Percentiles rank a stretch among this genome's conserved stretches.
Conservation (phyloP, 2,113 vertebrate species). For the Orthonyx spaldingii region DNA sequence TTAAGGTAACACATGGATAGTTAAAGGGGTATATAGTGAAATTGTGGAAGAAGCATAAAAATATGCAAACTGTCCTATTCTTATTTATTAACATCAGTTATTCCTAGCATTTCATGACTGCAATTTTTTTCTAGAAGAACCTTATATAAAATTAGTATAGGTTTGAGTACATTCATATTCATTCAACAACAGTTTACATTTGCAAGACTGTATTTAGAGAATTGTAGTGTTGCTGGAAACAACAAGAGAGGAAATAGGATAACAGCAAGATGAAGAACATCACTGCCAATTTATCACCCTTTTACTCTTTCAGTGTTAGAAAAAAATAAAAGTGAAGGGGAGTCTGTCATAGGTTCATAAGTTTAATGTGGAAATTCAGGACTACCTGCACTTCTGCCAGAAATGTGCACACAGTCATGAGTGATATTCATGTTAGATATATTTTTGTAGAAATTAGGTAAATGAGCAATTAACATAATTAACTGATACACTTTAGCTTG, state of each 20-base stretch:
- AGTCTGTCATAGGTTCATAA: neutral
- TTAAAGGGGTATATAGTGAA: neutral
- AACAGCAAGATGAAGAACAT: neutral
- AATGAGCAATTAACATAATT: neutral
- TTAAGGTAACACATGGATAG: neutral
- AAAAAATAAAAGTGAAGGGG: neutral
- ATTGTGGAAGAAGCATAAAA: neutral
- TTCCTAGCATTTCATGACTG: neutral
- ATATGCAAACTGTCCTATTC: neutral
- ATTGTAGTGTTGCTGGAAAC: neutral
- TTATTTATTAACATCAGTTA: neutral
- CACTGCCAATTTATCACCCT: neutral
- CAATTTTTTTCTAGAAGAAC: neutral
- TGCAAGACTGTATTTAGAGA: neutral
- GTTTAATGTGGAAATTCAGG: neutral
- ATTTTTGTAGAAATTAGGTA: neutral
- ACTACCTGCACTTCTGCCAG: neutral
- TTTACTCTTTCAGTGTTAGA: neutral
- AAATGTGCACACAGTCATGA: neutral
- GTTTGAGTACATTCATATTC: neutral
- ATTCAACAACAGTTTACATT: neutral
- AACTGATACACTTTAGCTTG: neutral
- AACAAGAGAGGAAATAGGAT: neutral
- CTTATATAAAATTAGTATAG: fast-evolving
- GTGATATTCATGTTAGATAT: neutral